Base-by-base conservation (phyloP, 2,113 vertebrate genomes). In the Aleadryas rufinucha region DNA sequence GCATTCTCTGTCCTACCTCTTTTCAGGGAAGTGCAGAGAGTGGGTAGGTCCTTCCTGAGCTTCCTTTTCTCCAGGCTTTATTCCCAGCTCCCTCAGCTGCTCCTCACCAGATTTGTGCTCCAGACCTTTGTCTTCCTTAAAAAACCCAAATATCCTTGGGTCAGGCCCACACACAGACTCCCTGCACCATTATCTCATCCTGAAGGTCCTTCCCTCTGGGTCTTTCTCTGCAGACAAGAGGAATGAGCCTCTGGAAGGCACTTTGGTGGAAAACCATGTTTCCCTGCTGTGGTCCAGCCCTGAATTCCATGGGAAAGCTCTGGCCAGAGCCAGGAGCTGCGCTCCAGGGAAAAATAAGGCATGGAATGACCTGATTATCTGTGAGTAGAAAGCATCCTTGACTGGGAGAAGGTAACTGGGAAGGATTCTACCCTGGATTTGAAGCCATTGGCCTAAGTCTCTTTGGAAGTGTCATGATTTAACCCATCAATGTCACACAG, bases 401-500 rank as follows among this genome's bases (percentile, higher is more conserved):
- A 13, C 7, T 0, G 4, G 81, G 52, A 91, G 52, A 78, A 78
- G 6, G 64, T 20, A 89, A 57, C 15, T 70, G 47, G 59, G 50
- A 84, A 94, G 49, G 0, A 7, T 8, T 66, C 84, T 74, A 54
- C 75, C 56, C 50, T 56, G 54, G 42, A 17, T 75, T 89, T 66
- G 42, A 87, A n/a, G 28, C 35, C 74, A 16, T 37, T 84, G 87
- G 53, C 57, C 20, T 22, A 44, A 76, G 9, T 27, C 11, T 75
- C 27, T 54, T 87, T 71, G 88, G 74, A 95, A 81, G 5, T 45
- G 20, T 13, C 30, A 0, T 31, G 17, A 31, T 60, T 74, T 60
- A 60, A 54, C 30, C 21, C 1, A 2, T 10, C 8, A 28, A 0
- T 28, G 27, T 19, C 27, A 8, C 0, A 0, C n/a, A 39, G 12